Base-by-base conservation (phyloP, 2,113 vertebrate species). In the Phylloscopus whistleri region DNA sequence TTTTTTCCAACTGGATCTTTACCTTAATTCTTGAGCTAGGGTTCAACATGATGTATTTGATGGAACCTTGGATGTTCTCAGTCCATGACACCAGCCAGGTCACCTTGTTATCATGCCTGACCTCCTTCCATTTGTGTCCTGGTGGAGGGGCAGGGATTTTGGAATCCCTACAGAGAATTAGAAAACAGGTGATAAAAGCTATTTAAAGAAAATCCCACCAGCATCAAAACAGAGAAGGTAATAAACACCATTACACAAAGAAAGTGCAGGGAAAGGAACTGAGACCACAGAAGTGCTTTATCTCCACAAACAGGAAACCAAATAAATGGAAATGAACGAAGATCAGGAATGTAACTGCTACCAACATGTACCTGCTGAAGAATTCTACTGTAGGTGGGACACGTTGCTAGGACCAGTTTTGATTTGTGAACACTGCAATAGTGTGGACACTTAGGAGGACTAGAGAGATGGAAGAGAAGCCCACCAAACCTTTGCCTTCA, bases 31-130 rank as follows among this genome's bases (percentile, higher is more conserved):
- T 98, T 93, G 99, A 99, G 95, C 99, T 99, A 37, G 99, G 99
- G 70, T 99, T 99, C 94, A 99, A 96, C 99, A 99, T 99, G 94
- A 99, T 99, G 96, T 99, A 99, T 93, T 99, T 99, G 96, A 99
- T 99, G 67, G 99, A 99, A 79, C 99, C 99, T 84, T 99, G 99
- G 95, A 99, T 99, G 95, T 99, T 99, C 96, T 99, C 99, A 3
- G 99, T 99, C 99, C 99, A 99, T 10, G 99, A 99, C 30, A 98
- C 99, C 93, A 99, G 96, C 99, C 99, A 99, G 64, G 99, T 99
- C 91, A 99, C 99, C 89, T 99, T 99, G 95, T 99, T 99, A 95
- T 99, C 99, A 93, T 99, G 98, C 53, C 99, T 98, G 67, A 99
- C 98, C 88, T 99, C 99, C 96, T 99, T 99, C 99, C 99, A 99